These are phyloP conservation scores for Machimus rusticus DNA, from an alignment of 2,888 invertebrate species.

Conservation along the genomic window DNA sequence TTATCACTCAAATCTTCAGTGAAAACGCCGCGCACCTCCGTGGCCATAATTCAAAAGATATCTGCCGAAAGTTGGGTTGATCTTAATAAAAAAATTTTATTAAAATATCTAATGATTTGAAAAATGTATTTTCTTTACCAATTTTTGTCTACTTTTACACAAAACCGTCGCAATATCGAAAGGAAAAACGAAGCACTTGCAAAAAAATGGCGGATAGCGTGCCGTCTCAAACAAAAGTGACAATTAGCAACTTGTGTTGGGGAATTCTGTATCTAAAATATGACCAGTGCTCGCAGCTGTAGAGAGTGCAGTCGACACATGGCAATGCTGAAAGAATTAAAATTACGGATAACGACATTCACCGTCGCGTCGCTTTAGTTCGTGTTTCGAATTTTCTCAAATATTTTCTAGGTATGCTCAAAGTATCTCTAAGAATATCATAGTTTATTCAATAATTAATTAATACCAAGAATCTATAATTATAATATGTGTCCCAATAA, in stretches of 20 bases:
- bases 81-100: not conserved
- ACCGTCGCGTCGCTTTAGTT: too few species aligned
- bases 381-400: not conserved
- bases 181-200: not conserved
- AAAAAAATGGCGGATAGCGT: conserved; percentile 19
- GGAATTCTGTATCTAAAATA: not conserved
- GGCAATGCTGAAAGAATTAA: not conserved
- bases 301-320: too few species aligned
- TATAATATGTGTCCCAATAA: too few species aligned
- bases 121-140: not conserved
- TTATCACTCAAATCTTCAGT: conserved; percentile 70
- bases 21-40: conserved; percentile 73
- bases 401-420: not conserved
- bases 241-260: not conserved
- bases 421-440: too few species aligned
- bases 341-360: not conserved
- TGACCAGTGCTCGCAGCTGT: not conserved
- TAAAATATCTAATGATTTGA: not conserved
- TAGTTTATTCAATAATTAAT: too few species aligned
- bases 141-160: not conserved
- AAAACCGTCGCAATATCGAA: not conserved
- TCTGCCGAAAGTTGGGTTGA: not conserved
- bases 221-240: conserved; percentile 6
- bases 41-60: conserved; percentile 66
- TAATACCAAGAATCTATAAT: too few species aligned